phyloP scores from a whole-genome alignment of 1,140 invertebrate species.

The Oryctes rhinoceros region DNA sequence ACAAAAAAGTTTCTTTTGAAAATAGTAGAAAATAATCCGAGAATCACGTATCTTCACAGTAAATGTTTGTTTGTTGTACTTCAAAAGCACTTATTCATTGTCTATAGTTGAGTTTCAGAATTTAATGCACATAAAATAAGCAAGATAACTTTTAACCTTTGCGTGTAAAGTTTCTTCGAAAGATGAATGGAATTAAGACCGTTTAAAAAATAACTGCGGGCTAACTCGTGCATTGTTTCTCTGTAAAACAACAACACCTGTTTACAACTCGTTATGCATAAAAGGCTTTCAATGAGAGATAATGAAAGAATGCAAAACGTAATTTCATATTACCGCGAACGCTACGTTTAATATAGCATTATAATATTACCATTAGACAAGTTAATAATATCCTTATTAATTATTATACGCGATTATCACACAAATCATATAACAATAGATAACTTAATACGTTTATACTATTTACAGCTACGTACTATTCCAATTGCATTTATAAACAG shows the following conservation, averaged over 20 bases:
- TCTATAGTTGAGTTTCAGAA: too few relatives aligned
- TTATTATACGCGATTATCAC: background rate
- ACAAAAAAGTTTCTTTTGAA: too few relatives aligned
- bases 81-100: too few relatives aligned
- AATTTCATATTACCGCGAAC: too few relatives aligned
- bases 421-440: constrained; percentile 20
- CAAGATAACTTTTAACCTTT: background rate
- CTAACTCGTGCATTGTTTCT: background rate
- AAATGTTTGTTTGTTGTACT: too few relatives aligned
- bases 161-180: background rate
- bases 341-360: background rate
- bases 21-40: too few relatives aligned
- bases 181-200: background rate
- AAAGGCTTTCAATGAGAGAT: background rate
- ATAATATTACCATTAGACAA: background rate
- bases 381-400: constrained; percentile 25
- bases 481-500: background rate
- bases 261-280: background rate
- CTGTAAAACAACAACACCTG: background rate
- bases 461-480: background rate
- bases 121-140: background rate
- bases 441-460: background rate
- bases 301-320: too few relatives aligned
- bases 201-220: background rate
- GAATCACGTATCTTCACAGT: too few relatives aligned